Conservation (phyloP, 2,113 vertebrate genomes). For the Gracilinanus agilis region DNA sequence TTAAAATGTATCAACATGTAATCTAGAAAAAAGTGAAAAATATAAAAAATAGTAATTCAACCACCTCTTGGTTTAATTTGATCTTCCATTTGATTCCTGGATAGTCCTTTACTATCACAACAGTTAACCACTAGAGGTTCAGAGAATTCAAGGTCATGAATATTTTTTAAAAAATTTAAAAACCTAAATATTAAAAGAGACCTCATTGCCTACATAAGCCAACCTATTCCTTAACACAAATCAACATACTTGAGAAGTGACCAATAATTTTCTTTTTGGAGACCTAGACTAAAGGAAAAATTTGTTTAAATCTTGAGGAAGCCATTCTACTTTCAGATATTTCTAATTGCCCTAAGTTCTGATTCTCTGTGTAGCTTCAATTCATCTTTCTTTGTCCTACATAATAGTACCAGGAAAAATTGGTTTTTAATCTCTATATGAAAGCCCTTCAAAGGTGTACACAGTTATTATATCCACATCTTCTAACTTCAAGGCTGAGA, state of each 20-base stretch:
- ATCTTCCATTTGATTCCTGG: background rate
- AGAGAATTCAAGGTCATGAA: background rate
- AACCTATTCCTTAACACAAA: background rate
- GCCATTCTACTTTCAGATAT: background rate
- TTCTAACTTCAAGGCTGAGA: background rate
- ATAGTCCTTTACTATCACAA: background rate
- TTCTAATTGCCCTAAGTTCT: background rate
- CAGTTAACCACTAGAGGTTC: background rate
- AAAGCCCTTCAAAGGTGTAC: no score
- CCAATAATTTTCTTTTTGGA: background rate
- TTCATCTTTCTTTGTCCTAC: background rate
- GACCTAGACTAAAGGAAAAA: background rate
- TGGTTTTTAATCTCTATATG: background rate
- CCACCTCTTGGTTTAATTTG: background rate
- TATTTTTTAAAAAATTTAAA: background rate
- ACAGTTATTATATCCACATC: background rate
- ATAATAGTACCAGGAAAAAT: background rate
- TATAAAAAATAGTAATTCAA: background rate
- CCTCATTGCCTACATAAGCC: background rate
- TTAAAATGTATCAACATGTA: no score
- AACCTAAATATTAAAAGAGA: background rate
- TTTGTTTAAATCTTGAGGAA: no score
- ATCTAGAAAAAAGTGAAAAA: no score
- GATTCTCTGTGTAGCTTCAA: background rate
- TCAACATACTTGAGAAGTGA: background rate